Conservation (phyloP, 2,797 vertebrate genomes). For the Alectoris magna region DNA sequence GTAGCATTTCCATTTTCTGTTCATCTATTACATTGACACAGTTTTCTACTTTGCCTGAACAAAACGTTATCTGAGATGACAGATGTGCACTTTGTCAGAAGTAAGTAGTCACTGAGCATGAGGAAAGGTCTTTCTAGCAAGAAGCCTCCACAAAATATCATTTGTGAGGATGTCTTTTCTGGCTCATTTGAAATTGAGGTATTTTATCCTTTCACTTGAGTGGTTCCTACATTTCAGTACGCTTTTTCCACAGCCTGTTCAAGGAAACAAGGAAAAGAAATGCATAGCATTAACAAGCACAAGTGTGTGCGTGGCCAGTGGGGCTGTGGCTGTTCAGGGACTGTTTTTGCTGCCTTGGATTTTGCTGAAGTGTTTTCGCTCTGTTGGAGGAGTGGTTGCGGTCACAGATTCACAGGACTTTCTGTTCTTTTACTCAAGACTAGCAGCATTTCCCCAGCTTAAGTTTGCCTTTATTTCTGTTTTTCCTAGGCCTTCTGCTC, state of each 20-base stretch:
- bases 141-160: not conserved
- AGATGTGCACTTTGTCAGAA: not conserved
- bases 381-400: not conserved
- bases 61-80: not conserved
- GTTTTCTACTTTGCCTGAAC: constrained; percentile 5
- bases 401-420: not conserved
- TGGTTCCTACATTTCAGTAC: not conserved
- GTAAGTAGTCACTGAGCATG: not conserved
- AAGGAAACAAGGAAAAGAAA: not conserved
- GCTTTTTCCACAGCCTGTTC: not conserved
- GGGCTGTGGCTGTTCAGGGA: not conserved
- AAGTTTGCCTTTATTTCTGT: not conserved
- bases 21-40: not conserved
- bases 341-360: not conserved
- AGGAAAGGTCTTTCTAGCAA: not conserved
- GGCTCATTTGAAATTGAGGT: not conserved
- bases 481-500: constrained; percentile 66
- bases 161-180: not conserved
- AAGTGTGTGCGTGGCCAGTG: not conserved
- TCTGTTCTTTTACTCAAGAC: not conserved
- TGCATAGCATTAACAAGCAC: not conserved
- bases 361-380: not conserved
- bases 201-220: not conserved
- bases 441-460: not conserved
- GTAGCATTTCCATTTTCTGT: not conserved